Evolutionary conservation across 2,888 invertebrate species (phyloP), one percentile per base, ranked within the genome.

Genomic region (Rhagonycha lutea): DNA sequence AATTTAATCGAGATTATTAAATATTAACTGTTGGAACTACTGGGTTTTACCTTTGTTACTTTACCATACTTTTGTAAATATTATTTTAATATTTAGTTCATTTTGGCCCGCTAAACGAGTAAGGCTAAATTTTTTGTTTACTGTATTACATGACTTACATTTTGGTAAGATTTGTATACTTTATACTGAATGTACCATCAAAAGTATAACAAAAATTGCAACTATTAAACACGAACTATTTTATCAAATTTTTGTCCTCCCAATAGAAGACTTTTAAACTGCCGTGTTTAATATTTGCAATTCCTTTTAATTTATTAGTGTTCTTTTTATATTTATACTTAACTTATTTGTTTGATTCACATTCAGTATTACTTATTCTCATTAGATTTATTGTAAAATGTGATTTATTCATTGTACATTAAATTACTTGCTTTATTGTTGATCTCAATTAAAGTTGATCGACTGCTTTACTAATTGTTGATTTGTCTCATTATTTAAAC

Each of bases 381-480:
- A 74, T 78, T 78, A 80, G 77, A 80, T 77, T 80, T 79, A 82
- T 81, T 80, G 81, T 83, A 83, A 84, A 83, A 81, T 85, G 84
- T 86, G 84, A 86, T 86, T 85, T 83, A 82, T 84, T 83, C 80
- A 84, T 84, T 85, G 84, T 85, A 85, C 79, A 80, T 81, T 85
- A 85, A 85, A 84, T 76, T 81, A 75, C 73, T 83, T 85, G 85
- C 85, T 85, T 85, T 85, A 81, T 86, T 84, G 85, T 86, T 86
- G 86, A 86, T 86, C 86, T 86, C 86, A 85, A 85, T 81, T 85
- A 83, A 85, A 83, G 81, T 80, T 84, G 83, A 85, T 85, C 84
- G 84, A 86, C 84, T 83, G 85, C 85, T 85, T 84, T 82, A 78
- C 79, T 78, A 73, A 84, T 79, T 47, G 47, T 47, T 47, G 47